Evolutionary conservation across 2,888 invertebrate species (phyloP).

Genomic region (Microctonus brassicae): DNA sequence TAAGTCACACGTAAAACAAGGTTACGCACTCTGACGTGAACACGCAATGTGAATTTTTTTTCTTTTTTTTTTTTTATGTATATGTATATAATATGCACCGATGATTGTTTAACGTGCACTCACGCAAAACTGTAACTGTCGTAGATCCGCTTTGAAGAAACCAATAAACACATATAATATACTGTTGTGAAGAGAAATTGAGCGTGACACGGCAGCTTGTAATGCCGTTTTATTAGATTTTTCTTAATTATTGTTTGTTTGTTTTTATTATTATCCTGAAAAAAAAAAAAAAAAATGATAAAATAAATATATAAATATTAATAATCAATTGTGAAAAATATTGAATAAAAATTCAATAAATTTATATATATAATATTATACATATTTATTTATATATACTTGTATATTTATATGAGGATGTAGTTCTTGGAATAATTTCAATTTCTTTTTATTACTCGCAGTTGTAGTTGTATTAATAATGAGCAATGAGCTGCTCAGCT

Average conservation of each 20-base stretch:
- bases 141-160: background rate
- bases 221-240: background rate
- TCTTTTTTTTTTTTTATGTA: background rate
- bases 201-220: background rate
- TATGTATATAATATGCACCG: constrained; percentile 14
- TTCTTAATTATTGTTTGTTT: too few species aligned
- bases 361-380: background rate
- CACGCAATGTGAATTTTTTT: constrained; percentile 12
- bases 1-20: constrained; percentile 1
- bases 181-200: background rate
- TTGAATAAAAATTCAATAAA: background rate
- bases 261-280: background rate
- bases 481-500: constrained; percentile 9
- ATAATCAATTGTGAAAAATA: background rate
- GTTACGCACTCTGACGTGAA: constrained; percentile 12
- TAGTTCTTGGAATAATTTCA: background rate
- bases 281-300: background rate
- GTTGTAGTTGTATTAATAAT: background rate
- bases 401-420: background rate
- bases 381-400: too few species aligned
- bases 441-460: constrained; percentile 9
- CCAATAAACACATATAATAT: background rate
- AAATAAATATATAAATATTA: background rate
- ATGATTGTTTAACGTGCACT: constrained; percentile 21
- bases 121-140: constrained; percentile 27